Conservation (phyloP, 1,140 invertebrate species). For the Chelonus insularis region DNA sequence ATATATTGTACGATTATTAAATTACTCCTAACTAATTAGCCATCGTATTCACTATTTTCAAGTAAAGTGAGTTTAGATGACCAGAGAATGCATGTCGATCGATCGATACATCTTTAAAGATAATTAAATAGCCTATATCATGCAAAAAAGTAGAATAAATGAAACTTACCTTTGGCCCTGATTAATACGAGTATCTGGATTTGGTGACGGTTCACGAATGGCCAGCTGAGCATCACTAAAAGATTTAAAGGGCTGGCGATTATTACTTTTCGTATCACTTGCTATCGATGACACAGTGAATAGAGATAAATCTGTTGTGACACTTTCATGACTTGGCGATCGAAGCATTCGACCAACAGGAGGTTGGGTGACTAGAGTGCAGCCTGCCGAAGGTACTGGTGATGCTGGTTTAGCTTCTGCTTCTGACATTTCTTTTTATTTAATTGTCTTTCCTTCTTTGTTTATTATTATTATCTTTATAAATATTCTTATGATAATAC, state of each 20-base stretch:
- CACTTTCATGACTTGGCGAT: slow-evolving; percentile 80
- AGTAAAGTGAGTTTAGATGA: too few species aligned
- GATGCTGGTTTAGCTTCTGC: slow-evolving; percentile 41
- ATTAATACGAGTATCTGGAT: slow-evolving; percentile 63
- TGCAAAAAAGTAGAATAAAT: not conserved
- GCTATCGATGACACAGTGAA: slow-evolving; percentile 78
- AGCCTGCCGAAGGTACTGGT: slow-evolving; percentile 32
- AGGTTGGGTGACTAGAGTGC: slow-evolving; percentile 50
- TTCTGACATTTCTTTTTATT: slow-evolving; percentile 41
- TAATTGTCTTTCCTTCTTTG: not conserved
- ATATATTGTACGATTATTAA: not conserved
- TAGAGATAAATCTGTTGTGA: slow-evolving; percentile 78
- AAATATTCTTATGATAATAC: too few species aligned
- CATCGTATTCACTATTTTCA: too few species aligned
- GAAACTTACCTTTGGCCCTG: slow-evolving; percentile 49
- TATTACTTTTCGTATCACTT: slow-evolving; percentile 64
- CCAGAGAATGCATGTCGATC: not conserved
- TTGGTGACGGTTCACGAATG: slow-evolving; percentile 69
- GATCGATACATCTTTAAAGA: too few species aligned
- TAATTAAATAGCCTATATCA: too few species aligned
- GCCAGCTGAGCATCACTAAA: slow-evolving; percentile 60
- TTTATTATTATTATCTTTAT: not conserved
- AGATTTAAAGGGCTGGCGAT: slow-evolving; percentile 64
- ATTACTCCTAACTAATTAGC: not conserved
- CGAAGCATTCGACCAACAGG: slow-evolving; percentile 69